phyloP scores from a whole-genome alignment of 64 coral and sea anemone genomes.

The Actinia equina region DNA sequence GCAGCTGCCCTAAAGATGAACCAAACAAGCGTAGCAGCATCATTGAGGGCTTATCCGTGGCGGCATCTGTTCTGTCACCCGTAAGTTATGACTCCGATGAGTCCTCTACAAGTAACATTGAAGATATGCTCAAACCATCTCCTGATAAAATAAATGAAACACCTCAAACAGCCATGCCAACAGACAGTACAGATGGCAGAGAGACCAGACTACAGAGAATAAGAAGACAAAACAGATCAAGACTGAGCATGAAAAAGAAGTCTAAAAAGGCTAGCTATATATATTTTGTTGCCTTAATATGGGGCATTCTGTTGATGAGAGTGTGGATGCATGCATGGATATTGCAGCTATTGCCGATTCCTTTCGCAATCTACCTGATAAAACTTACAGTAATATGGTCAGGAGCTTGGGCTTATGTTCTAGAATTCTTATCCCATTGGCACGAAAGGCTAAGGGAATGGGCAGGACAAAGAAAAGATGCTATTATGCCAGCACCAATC shows the following conservation, averaged over 20 bases:
- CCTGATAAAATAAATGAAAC: background rate
- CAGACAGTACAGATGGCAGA: constrained; percentile 32
- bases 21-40: constrained; percentile 54
- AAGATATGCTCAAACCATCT: background rate
- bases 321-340: constrained; percentile 78
- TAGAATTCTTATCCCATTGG: constrained; percentile 9
- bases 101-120: constrained; percentile 26
- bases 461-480: constrained; percentile 73
- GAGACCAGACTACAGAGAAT: constrained; percentile 41
- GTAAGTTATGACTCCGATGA: constrained; percentile 61
- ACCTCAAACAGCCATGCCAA: background rate
- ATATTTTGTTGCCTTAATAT: constrained; percentile 89
- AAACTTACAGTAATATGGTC: constrained; percentile 52
- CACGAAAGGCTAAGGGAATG: constrained; percentile 59
- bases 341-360: constrained; percentile 74
- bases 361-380: constrained; percentile 74
- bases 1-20: background rate
- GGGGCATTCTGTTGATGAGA: constrained; percentile 79
- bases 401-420: constrained; percentile 63
- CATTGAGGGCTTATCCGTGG: constrained; percentile 52
- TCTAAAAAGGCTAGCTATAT: constrained; percentile 47
- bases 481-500: constrained; percentile 76
- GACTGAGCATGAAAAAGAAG: constrained; percentile 62
- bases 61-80: constrained; percentile 55
- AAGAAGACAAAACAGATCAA: constrained; percentile 25